Conservation (phyloP, 2,797 vertebrate genomes). For the Loris lydekkerianus region DNA sequence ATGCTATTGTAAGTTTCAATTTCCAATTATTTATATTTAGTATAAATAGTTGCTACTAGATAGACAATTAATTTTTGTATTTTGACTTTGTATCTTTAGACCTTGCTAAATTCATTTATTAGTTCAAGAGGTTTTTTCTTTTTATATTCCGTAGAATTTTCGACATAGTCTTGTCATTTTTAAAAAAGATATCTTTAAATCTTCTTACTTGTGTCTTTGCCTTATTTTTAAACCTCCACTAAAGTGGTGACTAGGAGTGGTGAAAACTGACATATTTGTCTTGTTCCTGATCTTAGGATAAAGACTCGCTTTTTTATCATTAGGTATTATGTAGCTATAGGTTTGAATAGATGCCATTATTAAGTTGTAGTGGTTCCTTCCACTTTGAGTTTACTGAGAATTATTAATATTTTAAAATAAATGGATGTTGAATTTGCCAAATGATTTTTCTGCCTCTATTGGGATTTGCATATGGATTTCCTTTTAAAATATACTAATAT, state of each 20-base stretch:
- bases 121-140: neutral
- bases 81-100: slow-evolving; percentile 18
- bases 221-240: neutral
- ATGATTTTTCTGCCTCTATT: neutral
- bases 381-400: neutral
- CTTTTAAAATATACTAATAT: neutral
- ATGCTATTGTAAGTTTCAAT: slow-evolving; percentile 30
- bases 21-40: neutral
- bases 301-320: neutral
- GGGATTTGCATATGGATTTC: neutral
- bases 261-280: neutral
- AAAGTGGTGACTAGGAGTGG: neutral
- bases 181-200: neutral
- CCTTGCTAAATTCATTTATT: slow-evolving; percentile 21
- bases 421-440: neutral
- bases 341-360: neutral
- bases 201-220: slow-evolving; percentile 6
- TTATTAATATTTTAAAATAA: neutral
- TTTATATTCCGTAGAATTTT: neutral
- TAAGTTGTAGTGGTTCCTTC: neutral
- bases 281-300: neutral
- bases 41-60: neutral
- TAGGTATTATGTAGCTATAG: neutral
- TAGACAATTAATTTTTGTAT: neutral
- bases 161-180: neutral